phyloP scores from a whole-genome alignment of 2,888 invertebrate species.

The Eurytoma californica region DNA sequence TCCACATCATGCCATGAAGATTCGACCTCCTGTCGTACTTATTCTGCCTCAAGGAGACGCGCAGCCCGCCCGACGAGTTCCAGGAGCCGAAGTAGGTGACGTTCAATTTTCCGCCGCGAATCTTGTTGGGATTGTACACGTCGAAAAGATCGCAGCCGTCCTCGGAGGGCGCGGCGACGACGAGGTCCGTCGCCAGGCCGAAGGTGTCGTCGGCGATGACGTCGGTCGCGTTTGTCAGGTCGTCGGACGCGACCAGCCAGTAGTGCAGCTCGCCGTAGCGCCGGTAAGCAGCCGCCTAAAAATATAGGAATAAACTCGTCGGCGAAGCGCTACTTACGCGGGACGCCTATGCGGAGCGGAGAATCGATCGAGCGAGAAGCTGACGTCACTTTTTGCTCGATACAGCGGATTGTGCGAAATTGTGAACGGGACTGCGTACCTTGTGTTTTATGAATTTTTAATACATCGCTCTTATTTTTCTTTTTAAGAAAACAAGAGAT shows the following conservation, averaged over 20 bases:
- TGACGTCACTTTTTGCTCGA: too few species aligned
- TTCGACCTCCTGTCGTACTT: conserved; percentile 51
- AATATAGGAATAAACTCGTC: background rate
- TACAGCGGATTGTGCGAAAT: too few species aligned
- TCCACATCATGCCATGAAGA: conserved; percentile 52
- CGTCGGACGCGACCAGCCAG: conserved; percentile 60
- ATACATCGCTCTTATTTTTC: too few species aligned
- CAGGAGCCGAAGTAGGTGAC: conserved; percentile 59
- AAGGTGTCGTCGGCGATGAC: conserved; percentile 59
- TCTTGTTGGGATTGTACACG: conserved; percentile 61
- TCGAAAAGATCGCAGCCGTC: conserved; percentile 53
- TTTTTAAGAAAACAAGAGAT: too few species aligned
- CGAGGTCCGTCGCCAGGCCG: conserved; percentile 60
- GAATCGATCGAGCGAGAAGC: too few species aligned
- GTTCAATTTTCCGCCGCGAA: conserved; percentile 58
- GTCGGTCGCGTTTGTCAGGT: conserved; percentile 51
- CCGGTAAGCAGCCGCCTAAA: too few species aligned
- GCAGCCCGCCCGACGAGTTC: conserved; percentile 34
- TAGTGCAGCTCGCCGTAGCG: conserved; percentile 16
- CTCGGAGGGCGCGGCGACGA: conserved; percentile 50
- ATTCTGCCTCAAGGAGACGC: conserved; percentile 30
- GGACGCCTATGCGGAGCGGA: too few species aligned
- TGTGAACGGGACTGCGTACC: too few species aligned
- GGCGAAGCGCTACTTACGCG: too few species aligned
- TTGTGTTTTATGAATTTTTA: too few species aligned